Evolutionary conservation across 2,797 vertebrate genomes (phyloP).

Genomic region (Alauda arvensis): DNA sequence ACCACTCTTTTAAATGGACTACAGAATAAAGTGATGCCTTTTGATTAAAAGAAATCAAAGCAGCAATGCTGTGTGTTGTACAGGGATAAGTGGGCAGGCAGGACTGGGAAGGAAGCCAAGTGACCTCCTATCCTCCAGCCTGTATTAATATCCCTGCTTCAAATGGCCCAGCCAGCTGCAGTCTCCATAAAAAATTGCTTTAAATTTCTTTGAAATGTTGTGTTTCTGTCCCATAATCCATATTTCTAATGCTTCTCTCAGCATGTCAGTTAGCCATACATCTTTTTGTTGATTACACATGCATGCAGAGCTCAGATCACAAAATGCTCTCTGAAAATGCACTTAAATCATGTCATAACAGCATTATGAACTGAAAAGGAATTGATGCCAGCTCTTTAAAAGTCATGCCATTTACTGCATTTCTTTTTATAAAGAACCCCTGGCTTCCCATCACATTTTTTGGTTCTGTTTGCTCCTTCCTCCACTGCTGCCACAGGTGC

Average conservation of each 20-base stretch:
- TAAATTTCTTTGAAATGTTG: neutral
- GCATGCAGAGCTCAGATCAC: neutral
- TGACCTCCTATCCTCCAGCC: conserved; percentile 22
- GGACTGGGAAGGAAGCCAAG: conserved; percentile 24
- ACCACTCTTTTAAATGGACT: neutral
- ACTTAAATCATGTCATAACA: neutral
- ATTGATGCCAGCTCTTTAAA: neutral
- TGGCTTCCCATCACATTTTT: neutral
- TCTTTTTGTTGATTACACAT: neutral
- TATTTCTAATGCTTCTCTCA: neutral
- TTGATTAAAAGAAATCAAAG: neutral
- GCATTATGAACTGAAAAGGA: neutral
- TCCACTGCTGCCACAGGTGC: neutral
- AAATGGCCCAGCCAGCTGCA: conserved; percentile 13
- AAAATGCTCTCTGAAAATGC: neutral
- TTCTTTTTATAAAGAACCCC: neutral
- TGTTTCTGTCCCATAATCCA: neutral
- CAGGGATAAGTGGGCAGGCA: neutral
- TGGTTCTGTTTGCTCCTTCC: neutral
- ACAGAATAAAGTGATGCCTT: neutral
- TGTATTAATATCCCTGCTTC: conserved; percentile 30
- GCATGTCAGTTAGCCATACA: neutral
- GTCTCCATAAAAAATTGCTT: neutral
- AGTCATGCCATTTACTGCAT: neutral
- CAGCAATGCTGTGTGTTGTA: neutral